Conservation (phyloP, 2,113 vertebrate genomes). For the Pangasianodon gigas region DNA sequence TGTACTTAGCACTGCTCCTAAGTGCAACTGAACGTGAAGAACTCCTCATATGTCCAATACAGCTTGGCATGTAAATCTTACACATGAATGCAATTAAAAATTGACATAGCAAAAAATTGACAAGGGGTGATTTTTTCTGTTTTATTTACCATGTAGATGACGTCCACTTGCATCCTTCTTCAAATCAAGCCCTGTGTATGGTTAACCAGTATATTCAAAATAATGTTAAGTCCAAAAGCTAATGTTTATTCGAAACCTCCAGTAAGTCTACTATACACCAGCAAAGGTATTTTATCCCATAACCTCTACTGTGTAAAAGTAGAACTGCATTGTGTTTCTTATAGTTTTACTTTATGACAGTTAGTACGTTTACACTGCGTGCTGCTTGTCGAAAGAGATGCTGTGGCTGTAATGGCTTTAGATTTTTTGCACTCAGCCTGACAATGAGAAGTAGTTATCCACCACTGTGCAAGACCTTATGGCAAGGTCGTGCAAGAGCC, state of each 20-base stretch:
- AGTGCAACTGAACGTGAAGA: neutral
- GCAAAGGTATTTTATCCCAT: neutral
- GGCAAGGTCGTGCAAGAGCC: neutral
- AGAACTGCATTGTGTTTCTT: neutral
- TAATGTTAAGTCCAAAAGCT: neutral
- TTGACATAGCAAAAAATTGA: neutral
- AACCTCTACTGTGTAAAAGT: neutral
- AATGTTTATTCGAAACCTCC: neutral
- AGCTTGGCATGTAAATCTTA: neutral
- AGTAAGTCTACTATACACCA: neutral
- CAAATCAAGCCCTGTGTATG: neutral
- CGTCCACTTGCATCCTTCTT: neutral
- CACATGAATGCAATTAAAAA: neutral
- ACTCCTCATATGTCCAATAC: neutral
- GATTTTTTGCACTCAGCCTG: constrained; percentile 8
- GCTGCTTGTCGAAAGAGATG: neutral
- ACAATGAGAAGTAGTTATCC: constrained; percentile 5
- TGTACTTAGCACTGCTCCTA: constrained; percentile 7
- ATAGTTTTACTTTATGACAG: neutral
- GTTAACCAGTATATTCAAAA: neutral
- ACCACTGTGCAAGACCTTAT: neutral
- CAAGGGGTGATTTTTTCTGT: neutral
- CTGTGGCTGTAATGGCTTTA: constrained; percentile 18
- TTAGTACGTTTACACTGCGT: neutral
- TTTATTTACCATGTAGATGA: neutral